Evolutionary conservation across 2,888 invertebrate species (phyloP).

Genomic region (Pandemis cinnamomeana): DNA sequence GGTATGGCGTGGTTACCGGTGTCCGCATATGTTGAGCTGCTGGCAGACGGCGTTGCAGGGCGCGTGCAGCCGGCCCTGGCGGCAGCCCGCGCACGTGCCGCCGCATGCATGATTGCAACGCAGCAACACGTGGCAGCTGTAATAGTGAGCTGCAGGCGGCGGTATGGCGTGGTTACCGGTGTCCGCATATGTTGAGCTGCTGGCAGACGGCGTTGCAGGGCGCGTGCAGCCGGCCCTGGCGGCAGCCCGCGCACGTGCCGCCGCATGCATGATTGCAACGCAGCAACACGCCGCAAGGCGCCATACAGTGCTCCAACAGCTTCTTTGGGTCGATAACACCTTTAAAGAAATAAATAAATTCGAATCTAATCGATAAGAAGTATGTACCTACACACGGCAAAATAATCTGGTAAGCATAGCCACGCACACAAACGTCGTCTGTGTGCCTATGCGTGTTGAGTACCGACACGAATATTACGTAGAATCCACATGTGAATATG

Average conservation of each 20-base stretch:
- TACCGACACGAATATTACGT: too few relatives aligned
- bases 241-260: slow-evolving; percentile 84
- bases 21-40: slow-evolving; percentile 84
- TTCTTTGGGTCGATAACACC: slow-evolving; percentile 40
- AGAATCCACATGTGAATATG: too few relatives aligned
- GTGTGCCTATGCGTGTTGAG: too few relatives aligned
- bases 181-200: slow-evolving; percentile 84
- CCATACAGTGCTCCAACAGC: slow-evolving; percentile 68
- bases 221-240: slow-evolving; percentile 85
- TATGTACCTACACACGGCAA: too few relatives aligned
- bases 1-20: neutral
- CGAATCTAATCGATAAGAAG: too few relatives aligned
- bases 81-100: slow-evolving; percentile 84
- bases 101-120: slow-evolving; percentile 80
- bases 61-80: slow-evolving; percentile 85
- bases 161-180: slow-evolving; percentile 4
- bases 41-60: slow-evolving; percentile 84
- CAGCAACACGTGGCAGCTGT: slow-evolving; percentile 50
- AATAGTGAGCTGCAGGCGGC: neutral
- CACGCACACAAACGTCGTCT: too few relatives aligned
- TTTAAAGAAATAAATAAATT: neutral
- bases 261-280: slow-evolving; percentile 80
- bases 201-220: slow-evolving; percentile 84
- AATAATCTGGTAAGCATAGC: too few relatives aligned
- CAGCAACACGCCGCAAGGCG: slow-evolving; percentile 70